Percentiles rank a stretch among this genome's conserved stretches.
phyloP scores from a whole-genome alignment of 2,113 vertebrate species.

The Aspidoscelis tigris region DNA sequence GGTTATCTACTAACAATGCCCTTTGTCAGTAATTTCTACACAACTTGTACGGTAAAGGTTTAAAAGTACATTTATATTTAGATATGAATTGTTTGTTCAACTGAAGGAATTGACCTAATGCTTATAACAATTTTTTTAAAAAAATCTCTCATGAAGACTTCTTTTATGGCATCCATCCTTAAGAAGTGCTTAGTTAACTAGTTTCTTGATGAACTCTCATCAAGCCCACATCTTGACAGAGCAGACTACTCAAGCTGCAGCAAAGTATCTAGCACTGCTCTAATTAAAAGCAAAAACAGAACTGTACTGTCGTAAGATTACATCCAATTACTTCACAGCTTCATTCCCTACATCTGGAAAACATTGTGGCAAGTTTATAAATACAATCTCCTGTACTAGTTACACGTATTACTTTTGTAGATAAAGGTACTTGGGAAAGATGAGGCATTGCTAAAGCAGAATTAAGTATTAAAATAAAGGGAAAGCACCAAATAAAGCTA shows the following conservation, averaged over 20 bases:
- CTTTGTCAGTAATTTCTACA: not conserved
- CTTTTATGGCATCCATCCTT: not conserved
- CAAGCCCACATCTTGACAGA: not conserved
- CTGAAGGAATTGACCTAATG: not conserved
- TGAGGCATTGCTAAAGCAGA: not conserved
- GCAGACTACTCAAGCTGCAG: not conserved
- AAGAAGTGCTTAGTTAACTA: not conserved
- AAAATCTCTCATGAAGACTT: not conserved
- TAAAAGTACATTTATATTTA: not conserved
- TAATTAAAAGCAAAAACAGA: not conserved
- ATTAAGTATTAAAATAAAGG: not conserved
- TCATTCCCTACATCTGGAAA: not conserved
- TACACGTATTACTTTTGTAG: not conserved
- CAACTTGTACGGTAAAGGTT: accelerated
- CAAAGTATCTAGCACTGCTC: not conserved
- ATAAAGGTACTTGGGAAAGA: not conserved
- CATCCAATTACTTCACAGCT: slow-evolving; percentile 5
- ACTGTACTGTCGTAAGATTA: not conserved
- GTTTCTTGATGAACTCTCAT: not conserved
- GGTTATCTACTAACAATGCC: not conserved
- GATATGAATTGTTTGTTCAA: not conserved
- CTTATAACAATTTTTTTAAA: not conserved
- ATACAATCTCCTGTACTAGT: not conserved
- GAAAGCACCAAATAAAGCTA: not conserved
- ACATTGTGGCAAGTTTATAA: not conserved